Evolutionary conservation across 2,113 vertebrate species (phyloP).

Genomic region (Pelobates fuscus): DNA sequence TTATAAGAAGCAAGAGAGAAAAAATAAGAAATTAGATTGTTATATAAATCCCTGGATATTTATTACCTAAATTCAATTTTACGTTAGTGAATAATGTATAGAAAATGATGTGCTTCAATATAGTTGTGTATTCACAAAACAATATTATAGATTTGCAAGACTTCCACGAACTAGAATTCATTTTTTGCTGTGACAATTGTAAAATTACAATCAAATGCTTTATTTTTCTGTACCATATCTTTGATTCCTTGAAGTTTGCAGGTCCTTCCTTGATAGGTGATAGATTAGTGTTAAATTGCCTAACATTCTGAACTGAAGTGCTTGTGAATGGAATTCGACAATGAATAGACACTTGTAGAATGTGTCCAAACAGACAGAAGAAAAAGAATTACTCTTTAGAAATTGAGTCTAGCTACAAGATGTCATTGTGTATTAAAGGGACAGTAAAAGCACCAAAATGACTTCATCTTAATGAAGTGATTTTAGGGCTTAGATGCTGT

Average conservation of each 20-base stretch:
- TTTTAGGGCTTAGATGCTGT: too few species aligned
- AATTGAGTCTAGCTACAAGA: neutral
- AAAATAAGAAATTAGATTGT: neutral
- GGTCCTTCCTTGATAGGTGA: constrained; percentile 16
- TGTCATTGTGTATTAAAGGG: neutral
- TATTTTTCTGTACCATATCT: neutral
- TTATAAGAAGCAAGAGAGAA: neutral
- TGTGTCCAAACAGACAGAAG: neutral
- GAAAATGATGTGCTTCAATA: neutral
- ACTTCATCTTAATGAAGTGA: too few species aligned
- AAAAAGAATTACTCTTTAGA: neutral
- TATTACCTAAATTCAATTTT: neutral
- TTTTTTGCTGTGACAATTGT: neutral
- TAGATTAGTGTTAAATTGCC: constrained; percentile 27
- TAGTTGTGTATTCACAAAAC: neutral
- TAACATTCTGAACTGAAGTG: neutral
- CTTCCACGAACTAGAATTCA: neutral
- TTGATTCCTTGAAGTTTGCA: neutral
- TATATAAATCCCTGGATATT: neutral
- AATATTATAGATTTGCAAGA: neutral
- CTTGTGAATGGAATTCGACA: constrained; percentile 13
- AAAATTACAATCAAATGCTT: constrained; percentile 9
- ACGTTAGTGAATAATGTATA: neutral
- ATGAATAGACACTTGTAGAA: neutral
- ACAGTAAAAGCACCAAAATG: too few species aligned